Evolutionary conservation across 2,113 vertebrate genomes (phyloP).

Genomic region (Myotis davidii): DNA sequence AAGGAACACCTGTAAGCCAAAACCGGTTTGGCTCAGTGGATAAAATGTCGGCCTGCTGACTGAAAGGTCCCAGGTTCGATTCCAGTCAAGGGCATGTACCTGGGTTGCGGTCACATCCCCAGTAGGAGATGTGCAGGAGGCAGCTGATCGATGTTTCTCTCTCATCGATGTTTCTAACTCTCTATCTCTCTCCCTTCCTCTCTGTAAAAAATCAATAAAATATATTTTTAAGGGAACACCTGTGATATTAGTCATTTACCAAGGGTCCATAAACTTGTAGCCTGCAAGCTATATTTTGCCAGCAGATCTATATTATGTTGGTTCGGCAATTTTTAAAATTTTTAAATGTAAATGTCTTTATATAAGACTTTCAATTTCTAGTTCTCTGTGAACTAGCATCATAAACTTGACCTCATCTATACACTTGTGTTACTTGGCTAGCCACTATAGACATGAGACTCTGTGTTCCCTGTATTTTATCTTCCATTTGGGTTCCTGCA

Average conservation of each 20-base stretch:
- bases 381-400: background rate
- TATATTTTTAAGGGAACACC: background rate
- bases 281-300: background rate
- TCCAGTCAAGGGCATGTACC: too few species aligned
- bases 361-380: background rate
- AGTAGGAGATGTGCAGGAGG: too few species aligned
- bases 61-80: too few species aligned
- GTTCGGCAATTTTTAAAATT: background rate
- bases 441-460: background rate
- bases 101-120: too few species aligned
- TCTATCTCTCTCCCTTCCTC: too few species aligned
- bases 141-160: too few species aligned
- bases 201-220: too few species aligned
- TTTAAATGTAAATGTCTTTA: background rate
- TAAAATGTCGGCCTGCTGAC: too few species aligned
- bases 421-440: background rate
- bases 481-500: background rate
- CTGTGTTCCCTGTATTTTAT: background rate
- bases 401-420: background rate
- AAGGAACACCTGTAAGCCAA: background rate
- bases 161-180: too few species aligned
- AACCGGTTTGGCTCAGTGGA: too few species aligned
- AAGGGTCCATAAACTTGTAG: background rate
- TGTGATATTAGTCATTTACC: background rate
- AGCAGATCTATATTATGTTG: background rate